Evolutionary conservation across 2,888 invertebrate species (phyloP), one percentile per base, ranked within the genome.

Genomic region (Hedya salicella): DNA sequence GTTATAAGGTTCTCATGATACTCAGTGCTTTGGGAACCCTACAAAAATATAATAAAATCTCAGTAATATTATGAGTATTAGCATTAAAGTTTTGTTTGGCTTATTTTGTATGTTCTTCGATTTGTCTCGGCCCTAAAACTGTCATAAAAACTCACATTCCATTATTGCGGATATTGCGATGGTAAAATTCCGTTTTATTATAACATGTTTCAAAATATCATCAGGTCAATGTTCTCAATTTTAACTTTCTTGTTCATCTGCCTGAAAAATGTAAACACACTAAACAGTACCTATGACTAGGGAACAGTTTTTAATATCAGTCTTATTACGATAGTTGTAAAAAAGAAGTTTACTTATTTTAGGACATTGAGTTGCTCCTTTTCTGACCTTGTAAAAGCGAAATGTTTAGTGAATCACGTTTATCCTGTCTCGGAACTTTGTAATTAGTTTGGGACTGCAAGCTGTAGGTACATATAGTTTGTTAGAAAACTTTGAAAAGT

Each of bases 371-470:
- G 9, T 40, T 25, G 14, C 40, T 14, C 40, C 40, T n/a, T 4
- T 14, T 13, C 40, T 36, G n/a, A n/a, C 0, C 2, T 19, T 36
- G 36, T 13, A 39, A 21, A 5, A 21, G 14, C 13, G 1, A 42
- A 54, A 42, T 54, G 9, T 25, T 42, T 16, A 16, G 40, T 40
- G 54, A 42, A 54, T 14, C 54, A 21, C 19, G 40, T 54, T 53
- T 17, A 21, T 40, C 21, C 52, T 3, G 11, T 6, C 40, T 42
- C 16, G 54, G 14, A 16, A 54, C 54, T 42, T 54, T 14, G 3
- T 42, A 16, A 54, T 54, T 54, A 54, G 40, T 42, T 42, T 14
- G 16, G 13, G 21, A 25, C 40, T 40, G 40, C 21, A 21, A 14
- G 21, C 21, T 14, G 40, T 25, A 5, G 36, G 9, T 36, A 36